Conservation (phyloP, 2,888 invertebrate genomes). For the Noctua comes region DNA sequence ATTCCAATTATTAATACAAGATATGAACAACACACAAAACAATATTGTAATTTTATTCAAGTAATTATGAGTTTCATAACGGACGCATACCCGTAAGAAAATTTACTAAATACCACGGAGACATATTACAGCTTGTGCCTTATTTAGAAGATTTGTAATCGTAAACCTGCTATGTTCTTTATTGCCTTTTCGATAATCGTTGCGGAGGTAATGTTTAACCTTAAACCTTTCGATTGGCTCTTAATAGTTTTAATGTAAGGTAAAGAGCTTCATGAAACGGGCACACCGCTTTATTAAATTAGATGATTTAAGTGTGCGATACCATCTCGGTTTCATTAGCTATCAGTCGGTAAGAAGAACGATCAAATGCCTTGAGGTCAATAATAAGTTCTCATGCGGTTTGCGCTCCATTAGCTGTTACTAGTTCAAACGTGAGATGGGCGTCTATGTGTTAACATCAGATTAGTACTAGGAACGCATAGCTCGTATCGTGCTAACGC, state of each 20-base stretch:
- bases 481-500: slow-evolving; percentile 42
- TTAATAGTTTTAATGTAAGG: slow-evolving; percentile 69
- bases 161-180: slow-evolving; percentile 70
- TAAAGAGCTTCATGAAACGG: slow-evolving; percentile 68
- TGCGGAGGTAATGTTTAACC: slow-evolving; percentile 74
- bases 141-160: slow-evolving; percentile 70
- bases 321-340: slow-evolving; percentile 71
- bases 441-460: slow-evolving; percentile 37
- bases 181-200: slow-evolving; percentile 70
- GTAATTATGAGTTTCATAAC: slow-evolving; percentile 60
- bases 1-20: neutral
- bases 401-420: slow-evolving; percentile 63
- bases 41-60: neutral
- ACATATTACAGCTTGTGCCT: slow-evolving; percentile 65
- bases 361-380: slow-evolving; percentile 72
- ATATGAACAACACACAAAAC: neutral
- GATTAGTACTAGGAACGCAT: slow-evolving; percentile 35
- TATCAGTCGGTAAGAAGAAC: slow-evolving; percentile 70
- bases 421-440: slow-evolving; percentile 60
- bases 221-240: slow-evolving; percentile 71
- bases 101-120: slow-evolving; percentile 68
- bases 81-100: neutral
- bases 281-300: slow-evolving; percentile 75
- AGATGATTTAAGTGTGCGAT: slow-evolving; percentile 70
- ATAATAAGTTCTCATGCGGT: slow-evolving; percentile 69